Percentiles rank a stretch among this genome's conserved stretches.
These are phyloP conservation scores for Acheta domesticus DNA, from an alignment of 2,888 invertebrate genomes.

Conservation along the genomic window DNA sequence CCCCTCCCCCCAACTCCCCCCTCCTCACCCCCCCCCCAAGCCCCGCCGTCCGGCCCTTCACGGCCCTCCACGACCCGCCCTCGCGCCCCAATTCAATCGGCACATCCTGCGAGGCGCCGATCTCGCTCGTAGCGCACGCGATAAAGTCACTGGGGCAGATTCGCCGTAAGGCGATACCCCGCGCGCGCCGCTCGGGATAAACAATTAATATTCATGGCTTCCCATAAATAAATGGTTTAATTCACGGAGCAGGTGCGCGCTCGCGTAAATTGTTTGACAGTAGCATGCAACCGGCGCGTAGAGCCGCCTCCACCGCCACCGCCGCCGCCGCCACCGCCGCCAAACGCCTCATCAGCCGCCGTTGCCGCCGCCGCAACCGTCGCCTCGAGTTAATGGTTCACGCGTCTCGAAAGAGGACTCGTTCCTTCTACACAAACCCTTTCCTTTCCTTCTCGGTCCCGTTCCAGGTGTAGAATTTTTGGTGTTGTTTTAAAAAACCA, in stretches of 20 bases:
- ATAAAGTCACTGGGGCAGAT: neutral
- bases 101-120: neutral
- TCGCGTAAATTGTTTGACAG: constrained; percentile 3
- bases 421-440: too few species aligned
- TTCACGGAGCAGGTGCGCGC: neutral
- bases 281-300: neutral
- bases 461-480: too few species aligned
- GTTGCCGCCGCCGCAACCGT: too few species aligned
- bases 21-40: neutral
- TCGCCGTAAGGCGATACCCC: neutral
- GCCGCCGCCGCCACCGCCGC: neutral
- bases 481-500: too few species aligned
- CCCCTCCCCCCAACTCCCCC: neutral
- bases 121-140: neutral
- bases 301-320: neutral
- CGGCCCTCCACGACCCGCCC: neutral
- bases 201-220: constrained; percentile 5
- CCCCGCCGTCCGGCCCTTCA: neutral
- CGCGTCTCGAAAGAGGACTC: too few species aligned
- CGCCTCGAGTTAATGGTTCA: too few species aligned
- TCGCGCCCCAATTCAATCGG: neutral
- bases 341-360: too few species aligned
- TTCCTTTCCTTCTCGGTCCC: too few species aligned
- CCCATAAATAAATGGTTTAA: constrained; percentile 18
- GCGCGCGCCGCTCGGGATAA: neutral